Evolutionary conservation across 2,113 vertebrate species (phyloP), one percentile per base, ranked within the genome.

Genomic region (Camelus dromedarius): DNA sequence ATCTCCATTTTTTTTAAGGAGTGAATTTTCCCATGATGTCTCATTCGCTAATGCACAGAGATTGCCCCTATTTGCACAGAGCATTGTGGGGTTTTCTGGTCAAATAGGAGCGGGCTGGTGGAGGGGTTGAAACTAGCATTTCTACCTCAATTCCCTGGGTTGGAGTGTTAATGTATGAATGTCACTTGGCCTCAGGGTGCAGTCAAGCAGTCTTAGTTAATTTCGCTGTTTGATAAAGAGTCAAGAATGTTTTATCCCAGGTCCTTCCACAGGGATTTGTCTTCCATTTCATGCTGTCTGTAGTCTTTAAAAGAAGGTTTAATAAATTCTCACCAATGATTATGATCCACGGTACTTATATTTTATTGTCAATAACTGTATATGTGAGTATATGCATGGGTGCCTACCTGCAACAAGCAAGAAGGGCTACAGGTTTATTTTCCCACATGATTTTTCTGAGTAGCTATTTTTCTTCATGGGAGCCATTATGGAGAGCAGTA

Each of bases 211-310:
- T 80, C 77, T 77, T 64, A 82, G 96, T 95, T 97, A 97, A 97
- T 91, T 96, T 97, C 75, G 73, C 80, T 52, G 69, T 69, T 92
- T 96, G 80, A 83, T 93, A 96, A 94, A 95, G n/a, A 93, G 83
- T 92, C 95, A 79, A 85, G 94, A 89, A 87, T 93, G 60, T 87
- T 56, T 96, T 90, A 87, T 73, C 84, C 48, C 32, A 84, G 80
- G 60, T 95, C 38, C 69, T 93, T 95, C 79, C 58, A 32, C 30
- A 52, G 86, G 90, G 75, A 92, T 90, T 92, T 93, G 58, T 42
- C 77, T 95, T 95, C 46, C 22, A 26, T 48, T 94, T 66, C 67
- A 35, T 56, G 56, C 22, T 48, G 35, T 92, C 66, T 76, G 26
- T 52, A 69, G 19, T 3, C 24, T 95, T 48, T 72, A 56, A 6